Conservation (phyloP, 2,797 vertebrate genomes). For the Rhinatrema bivittatum region DNA sequence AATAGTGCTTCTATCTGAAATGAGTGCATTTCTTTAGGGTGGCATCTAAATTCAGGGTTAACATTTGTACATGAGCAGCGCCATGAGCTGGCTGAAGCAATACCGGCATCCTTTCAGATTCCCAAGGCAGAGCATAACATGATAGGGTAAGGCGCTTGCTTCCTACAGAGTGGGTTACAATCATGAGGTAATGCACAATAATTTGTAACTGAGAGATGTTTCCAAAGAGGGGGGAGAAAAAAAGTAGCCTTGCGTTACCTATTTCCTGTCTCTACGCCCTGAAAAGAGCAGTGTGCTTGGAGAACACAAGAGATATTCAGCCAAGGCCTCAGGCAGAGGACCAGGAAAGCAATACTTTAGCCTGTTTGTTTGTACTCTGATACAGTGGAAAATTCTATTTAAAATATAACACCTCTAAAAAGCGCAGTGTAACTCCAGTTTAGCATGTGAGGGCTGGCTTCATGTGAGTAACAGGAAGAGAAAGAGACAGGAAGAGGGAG, state of each 20-base stretch:
- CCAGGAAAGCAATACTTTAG: constrained; percentile 5
- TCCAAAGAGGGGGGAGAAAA: too few species aligned
- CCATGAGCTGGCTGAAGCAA: too few species aligned
- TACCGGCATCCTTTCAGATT: too few species aligned
- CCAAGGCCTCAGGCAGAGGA: constrained; percentile 3
- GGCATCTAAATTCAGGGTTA: too few species aligned
- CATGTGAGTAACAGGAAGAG: background rate
- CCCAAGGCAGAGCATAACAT: too few species aligned
- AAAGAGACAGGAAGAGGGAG: background rate
- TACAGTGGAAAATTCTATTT: background rate
- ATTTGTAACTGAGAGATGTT: constrained; percentile 10
- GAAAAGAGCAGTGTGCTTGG: constrained; percentile 16
- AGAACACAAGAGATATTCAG: constrained; percentile 12
- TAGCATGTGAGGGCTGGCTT: background rate
- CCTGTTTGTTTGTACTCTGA: background rate
- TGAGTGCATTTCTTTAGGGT: too few species aligned
- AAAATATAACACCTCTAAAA: background rate
- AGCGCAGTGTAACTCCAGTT: background rate
- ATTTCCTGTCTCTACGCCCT: constrained; percentile 8
- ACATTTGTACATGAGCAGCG: too few species aligned
- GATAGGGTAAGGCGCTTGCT: too few species aligned
- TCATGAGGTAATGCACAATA: background rate
- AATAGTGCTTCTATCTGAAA: too few species aligned
- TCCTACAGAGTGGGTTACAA: background rate
- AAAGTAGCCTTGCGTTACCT: background rate